Evolutionary conservation across 2,113 vertebrate species (phyloP), one percentile per base, ranked within the genome.

Genomic region (Strigops habroptila): DNA sequence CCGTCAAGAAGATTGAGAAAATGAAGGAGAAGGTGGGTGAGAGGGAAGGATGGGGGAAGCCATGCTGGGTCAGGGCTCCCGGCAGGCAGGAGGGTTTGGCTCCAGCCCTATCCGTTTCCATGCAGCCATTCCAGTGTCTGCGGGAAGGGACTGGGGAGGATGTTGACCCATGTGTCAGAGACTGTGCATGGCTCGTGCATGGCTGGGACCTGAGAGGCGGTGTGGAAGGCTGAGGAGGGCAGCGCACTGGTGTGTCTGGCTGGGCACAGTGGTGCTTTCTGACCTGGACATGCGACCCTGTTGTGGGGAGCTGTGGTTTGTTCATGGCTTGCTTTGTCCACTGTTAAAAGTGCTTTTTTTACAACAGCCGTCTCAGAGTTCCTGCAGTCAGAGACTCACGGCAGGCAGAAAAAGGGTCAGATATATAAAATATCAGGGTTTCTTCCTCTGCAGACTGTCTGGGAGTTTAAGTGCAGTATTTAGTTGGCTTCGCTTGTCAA

Each of bases 1-100:
- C 99, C 0, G 99, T 99, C 95, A 99, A 99, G 97, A 99, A 99
- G 97, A 99, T 99, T 1, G 98, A 99, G 96, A 99, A 99, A 96
- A 99, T 99, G 98, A 99, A 98, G 88, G 98, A 99, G 95, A 99
- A 99, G 98, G 98, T 86, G 37, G 78, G 96, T 55, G 67, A 55
- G 27, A 30, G 41, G 74, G 44, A 18, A 18, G 41, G 82, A 17
- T 0, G 4, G 21, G 46, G 64, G 30, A 75, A 75, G 55, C 65
- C n/a, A 10, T 70, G 22, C 84, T 30, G 52, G 27, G 6, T 0
- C 7, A 1, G 46, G 37, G 48, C 35, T 41, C 27, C 19, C 18
- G 25, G 28, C 2, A 3, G 63, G 39, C 25, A 14, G 46, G 7
- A 1, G 31, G 44, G 13, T 27, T 30, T 55, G 33, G 21, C 41